A percentile compares a stretch with the other conserved stretches of the same genome.
phyloP scores from a whole-genome alignment of 2,797 vertebrate genomes.

The Myotis pilosus region DNA sequence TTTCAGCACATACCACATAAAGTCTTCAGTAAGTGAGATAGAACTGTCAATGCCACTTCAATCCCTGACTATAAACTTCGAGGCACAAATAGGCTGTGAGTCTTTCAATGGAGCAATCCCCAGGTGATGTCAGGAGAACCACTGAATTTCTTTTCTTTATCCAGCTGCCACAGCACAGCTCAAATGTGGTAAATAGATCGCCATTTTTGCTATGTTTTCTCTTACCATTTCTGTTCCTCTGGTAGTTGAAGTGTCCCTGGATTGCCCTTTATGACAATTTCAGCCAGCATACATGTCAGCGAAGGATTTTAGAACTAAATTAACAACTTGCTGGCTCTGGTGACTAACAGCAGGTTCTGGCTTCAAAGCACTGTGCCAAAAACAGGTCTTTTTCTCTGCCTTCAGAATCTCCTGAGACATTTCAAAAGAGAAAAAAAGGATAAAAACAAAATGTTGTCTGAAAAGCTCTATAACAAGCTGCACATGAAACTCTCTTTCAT shows the following conservation, averaged over 20 bases:
- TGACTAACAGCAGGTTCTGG: slow-evolving; percentile 49
- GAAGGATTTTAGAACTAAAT: slow-evolving; percentile 49
- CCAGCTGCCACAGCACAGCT: background rate
- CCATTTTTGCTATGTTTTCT: background rate
- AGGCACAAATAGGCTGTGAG: background rate
- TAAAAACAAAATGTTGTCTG: slow-evolving; percentile 32
- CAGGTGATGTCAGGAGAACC: background rate
- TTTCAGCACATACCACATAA: background rate
- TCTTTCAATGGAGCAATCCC: background rate
- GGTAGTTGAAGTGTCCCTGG: background rate
- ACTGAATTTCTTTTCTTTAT: background rate
- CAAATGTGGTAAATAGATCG: background rate
- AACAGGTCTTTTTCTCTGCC: slow-evolving; percentile 46
- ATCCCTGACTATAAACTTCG: background rate
- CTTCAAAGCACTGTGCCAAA: slow-evolving; percentile 52
- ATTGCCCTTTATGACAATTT: background rate
- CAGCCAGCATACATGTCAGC: slow-evolving; percentile 32
- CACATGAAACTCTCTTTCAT: background rate
- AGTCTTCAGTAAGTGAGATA: background rate
- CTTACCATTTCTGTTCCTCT: background rate
- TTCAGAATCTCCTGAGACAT: slow-evolving; percentile 18
- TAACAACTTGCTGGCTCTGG: slow-evolving; percentile 43
- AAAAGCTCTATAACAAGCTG: background rate
- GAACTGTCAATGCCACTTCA: background rate
- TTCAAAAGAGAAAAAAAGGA: slow-evolving; percentile 43